These are phyloP conservation scores for Leuctra nigra DNA, from an alignment of 2,888 invertebrate genomes.

Conservation along the genomic window DNA sequence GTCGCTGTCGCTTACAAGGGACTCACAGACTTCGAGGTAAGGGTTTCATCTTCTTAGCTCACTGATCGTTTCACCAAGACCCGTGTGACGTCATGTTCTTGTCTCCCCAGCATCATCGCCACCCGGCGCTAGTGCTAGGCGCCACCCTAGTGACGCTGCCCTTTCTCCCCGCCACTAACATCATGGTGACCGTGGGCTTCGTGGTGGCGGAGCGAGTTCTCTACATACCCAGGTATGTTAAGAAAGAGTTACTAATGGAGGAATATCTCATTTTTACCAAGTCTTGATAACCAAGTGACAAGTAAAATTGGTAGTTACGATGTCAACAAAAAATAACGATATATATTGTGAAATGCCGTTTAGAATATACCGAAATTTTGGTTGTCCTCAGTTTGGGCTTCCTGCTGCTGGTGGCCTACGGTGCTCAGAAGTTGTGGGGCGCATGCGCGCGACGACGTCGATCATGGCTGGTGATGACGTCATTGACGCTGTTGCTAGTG, in stretches of 20 bases:
- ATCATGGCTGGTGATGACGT: slow-evolving; percentile 39
- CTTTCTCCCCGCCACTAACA: slow-evolving; percentile 80
- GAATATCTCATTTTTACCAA: no score
- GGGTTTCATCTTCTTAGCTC: no score
- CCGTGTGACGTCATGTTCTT: slow-evolving; percentile 24
- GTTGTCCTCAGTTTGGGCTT: slow-evolving; percentile 60
- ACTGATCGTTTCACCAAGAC: no score
- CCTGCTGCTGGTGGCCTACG: slow-evolving; percentile 68
- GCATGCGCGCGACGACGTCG: slow-evolving; percentile 29
- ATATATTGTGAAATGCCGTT: no score
- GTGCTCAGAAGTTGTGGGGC: slow-evolving; percentile 60
- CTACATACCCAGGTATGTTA: slow-evolving; percentile 85
- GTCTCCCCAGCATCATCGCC: slow-evolving; percentile 55
- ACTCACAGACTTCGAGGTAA: slow-evolving; percentile 61
- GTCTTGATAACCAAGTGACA: no score
- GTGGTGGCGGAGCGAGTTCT: slow-evolving; percentile 83
- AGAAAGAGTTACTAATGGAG: no score
- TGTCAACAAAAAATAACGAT: no score
- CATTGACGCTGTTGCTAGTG: slow-evolving; percentile 51
- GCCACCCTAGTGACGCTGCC: slow-evolving; percentile 69
- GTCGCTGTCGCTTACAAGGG: slow-evolving; percentile 55
- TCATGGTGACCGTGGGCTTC: slow-evolving; percentile 73
- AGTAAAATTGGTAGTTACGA: no score
- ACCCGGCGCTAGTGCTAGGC: slow-evolving; percentile 60
- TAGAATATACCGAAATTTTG: no score